A percentile compares a stretch with the other conserved stretches of the same genome.
Conservation (phyloP, 2,113 vertebrate genomes). For the Otolemur garnettii region DNA sequence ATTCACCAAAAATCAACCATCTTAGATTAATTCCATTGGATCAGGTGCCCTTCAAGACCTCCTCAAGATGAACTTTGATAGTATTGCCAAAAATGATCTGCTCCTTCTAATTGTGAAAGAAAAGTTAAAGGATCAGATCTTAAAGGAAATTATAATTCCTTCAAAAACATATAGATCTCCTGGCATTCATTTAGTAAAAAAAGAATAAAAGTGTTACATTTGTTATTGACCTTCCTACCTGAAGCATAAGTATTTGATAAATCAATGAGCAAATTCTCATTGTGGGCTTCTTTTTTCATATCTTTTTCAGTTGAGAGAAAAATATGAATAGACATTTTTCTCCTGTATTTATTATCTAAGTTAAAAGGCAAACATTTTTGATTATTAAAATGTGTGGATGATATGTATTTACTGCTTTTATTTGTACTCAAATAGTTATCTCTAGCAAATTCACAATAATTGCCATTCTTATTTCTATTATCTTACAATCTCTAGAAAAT, state of each 20-base stretch:
- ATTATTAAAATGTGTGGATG: neutral
- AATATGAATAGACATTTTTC: neutral
- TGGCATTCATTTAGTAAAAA: neutral
- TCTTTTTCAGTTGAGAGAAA: neutral
- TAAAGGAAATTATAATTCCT: neutral
- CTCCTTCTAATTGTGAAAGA: neutral
- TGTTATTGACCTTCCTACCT: slow-evolving; percentile 10
- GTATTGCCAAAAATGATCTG: neutral
- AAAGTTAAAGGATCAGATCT: neutral
- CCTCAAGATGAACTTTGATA: neutral
- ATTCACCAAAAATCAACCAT: neutral
- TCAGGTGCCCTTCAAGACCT: neutral
- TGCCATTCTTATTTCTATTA: too few species aligned
- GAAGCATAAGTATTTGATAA: slow-evolving; percentile 71
- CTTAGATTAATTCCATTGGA: neutral
- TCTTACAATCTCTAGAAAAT: too few species aligned
- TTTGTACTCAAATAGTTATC: too few species aligned
- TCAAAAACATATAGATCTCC: neutral
- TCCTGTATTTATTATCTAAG: neutral
- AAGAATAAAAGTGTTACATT: neutral
- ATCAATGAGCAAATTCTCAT: slow-evolving; percentile 32
- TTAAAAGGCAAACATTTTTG: neutral
- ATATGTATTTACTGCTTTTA: neutral
- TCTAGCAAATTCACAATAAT: too few species aligned
- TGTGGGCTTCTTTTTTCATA: neutral